Base-by-base conservation (phyloP, 1,140 invertebrate genomes). In the Drosophila simulans region DNA sequence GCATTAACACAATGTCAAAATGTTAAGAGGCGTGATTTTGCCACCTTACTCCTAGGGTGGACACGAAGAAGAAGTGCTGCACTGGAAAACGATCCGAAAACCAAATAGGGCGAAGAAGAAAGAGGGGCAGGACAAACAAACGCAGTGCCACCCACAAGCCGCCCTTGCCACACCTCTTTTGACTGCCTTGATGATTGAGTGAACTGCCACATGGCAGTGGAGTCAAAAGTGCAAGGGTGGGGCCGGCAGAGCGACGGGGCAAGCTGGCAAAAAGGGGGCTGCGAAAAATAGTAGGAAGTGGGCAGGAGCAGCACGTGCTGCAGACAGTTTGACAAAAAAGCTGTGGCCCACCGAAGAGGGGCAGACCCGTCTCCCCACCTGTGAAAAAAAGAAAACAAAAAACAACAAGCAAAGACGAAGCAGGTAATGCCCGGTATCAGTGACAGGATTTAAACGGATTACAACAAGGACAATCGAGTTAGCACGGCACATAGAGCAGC, bases 321-420 rank as follows among this genome's bases (percentile, higher is more conserved):
- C 72, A 86, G 86, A 90, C 88, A 88, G 69, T 63, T 90, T 90
- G 88, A 90, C 86, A 90, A 90, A 90, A 90, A 90, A 90, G 64
- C 86, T 77, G 82, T 90, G 69, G 65, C 52, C 64, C 74, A 69
- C 81, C 66, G 48, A 68, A 22, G 51, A 51, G 22, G 31, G 3
- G 7, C 22, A n/a, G 4, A 8, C 11, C 51, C 42, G n/a, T 22
- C 31, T 27, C n/a, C 12, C n/a, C 12, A 13, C 37, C 37, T 39
- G 31, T 7, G 2, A 31, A 8, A 31, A 8, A n/a, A 48, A 20
- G 7, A 7, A 48, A 8, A 5, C 7, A 56, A 58, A 51, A 20
- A 12, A 54, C 20, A 46, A 34, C 12, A 46, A 42, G 39, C 48
- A 48, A 39, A 64, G 43, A 22, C 63, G 58, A 46, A 40, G 52